These are phyloP conservation scores for Columba livia DNA, from an alignment of 2,113 vertebrate genomes.

Conservation along the genomic window DNA sequence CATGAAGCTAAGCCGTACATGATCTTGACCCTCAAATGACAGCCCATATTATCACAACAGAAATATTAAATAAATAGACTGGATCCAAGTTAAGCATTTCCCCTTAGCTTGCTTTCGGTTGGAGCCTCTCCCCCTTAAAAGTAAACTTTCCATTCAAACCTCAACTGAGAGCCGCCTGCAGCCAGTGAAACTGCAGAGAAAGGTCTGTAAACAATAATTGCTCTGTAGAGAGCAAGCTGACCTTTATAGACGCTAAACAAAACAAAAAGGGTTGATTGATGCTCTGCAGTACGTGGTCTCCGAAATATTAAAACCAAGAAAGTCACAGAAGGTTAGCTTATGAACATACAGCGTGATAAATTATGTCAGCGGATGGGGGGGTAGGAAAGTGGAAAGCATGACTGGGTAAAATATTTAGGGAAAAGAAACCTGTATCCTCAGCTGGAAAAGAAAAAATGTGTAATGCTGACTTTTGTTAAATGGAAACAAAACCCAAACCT, in stretches of 20 bases:
- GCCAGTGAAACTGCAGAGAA: slow-evolving; percentile 31
- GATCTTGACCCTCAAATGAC: background rate
- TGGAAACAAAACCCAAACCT: background rate
- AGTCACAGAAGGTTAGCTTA: slow-evolving; percentile 25
- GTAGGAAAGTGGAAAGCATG: background rate
- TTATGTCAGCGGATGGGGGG: background rate
- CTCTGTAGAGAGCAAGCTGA: slow-evolving; percentile 56
- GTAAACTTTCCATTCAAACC: slow-evolving; percentile 37
- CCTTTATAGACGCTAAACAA: slow-evolving; percentile 54
- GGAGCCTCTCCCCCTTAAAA: background rate
- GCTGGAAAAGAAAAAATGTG: background rate
- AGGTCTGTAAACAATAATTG: slow-evolving; percentile 61
- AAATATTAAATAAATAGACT: background rate
- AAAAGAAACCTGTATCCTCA: background rate
- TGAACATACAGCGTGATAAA: background rate
- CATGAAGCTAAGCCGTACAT: background rate
- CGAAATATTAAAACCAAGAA: slow-evolving; percentile 23
- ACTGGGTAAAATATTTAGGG: background rate
- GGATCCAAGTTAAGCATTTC: background rate
- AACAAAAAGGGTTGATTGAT: slow-evolving; percentile 61
- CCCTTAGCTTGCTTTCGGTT: slow-evolving; percentile 3
- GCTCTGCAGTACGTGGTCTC: background rate
- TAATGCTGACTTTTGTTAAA: background rate
- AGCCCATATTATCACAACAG: background rate
- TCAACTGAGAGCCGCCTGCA: background rate